Percentiles rank a stretch among this genome's conserved stretches.
Evolutionary conservation across 2,797 vertebrate species (phyloP).

Genomic region (Smutsia temminckii): DNA sequence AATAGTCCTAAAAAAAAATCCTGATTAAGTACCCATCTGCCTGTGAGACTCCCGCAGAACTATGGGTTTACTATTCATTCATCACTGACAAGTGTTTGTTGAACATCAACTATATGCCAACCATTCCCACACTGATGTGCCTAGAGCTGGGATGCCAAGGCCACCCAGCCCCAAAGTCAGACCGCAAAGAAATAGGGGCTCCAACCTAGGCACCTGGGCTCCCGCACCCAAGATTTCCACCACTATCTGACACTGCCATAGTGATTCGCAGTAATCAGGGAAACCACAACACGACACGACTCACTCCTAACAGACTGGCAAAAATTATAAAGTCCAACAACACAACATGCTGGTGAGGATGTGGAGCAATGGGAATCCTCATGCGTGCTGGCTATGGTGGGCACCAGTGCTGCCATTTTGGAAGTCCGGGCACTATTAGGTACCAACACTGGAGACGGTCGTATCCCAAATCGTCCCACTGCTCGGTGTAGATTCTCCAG

Average conservation of each 20-base stretch:
- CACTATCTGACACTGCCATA: neutral
- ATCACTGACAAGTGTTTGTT: neutral
- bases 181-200: neutral
- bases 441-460: no score
- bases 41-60: neutral
- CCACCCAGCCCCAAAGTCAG: neutral
- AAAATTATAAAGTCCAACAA: neutral
- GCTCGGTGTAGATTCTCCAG: no score
- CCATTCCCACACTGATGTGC: neutral
- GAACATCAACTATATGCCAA: neutral
- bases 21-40: neutral
- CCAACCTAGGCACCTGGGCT: neutral
- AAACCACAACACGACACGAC: no score
- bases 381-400: accelerated
- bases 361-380: neutral
- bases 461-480: neutral
- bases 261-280: neutral
- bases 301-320: accelerated
- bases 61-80: neutral
- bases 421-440: no score
- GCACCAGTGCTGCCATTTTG: accelerated
- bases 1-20: neutral
- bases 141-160: neutral
- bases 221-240: no score
- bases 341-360: neutral